Conservation (phyloP, 2,797 vertebrate species). For the Gymnopithys bicolor region DNA sequence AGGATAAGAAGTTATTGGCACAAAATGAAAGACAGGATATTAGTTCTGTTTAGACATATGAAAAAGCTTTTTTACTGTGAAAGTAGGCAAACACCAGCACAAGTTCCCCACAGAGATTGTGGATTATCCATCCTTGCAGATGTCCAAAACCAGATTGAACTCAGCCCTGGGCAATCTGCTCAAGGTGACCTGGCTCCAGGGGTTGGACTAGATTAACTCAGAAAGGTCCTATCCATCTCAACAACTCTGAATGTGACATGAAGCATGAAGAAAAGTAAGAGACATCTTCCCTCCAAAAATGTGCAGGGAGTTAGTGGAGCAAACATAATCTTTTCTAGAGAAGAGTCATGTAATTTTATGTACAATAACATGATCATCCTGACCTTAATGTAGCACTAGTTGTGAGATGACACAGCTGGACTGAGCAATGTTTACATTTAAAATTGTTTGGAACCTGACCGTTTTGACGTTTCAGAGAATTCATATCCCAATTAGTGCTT, state of each 20-base stretch:
- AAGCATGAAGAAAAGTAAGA: neutral
- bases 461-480: neutral
- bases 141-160: neutral
- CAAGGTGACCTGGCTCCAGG: rapidly evolving
- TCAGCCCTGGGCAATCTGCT: neutral
- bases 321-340: neutral
- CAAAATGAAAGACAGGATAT: neutral
- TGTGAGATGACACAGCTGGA: neutral
- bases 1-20: neutral
- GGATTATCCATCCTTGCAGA: neutral
- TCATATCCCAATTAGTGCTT: neutral
- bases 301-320: neutral
- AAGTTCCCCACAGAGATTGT: neutral
- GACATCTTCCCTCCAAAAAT: neutral
- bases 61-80: neutral
- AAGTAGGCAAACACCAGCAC: neutral
- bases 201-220: neutral
- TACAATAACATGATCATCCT: neutral
- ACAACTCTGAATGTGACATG: neutral
- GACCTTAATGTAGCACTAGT: neutral
- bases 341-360: neutral
- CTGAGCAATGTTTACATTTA: neutral
- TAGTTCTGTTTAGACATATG: neutral
- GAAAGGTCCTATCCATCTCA: neutral
- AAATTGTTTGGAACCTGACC: neutral